Conservation (phyloP, 30 jellyfish, hydroid and myxozoan genomes). For the Aurelia aurita region DNA sequence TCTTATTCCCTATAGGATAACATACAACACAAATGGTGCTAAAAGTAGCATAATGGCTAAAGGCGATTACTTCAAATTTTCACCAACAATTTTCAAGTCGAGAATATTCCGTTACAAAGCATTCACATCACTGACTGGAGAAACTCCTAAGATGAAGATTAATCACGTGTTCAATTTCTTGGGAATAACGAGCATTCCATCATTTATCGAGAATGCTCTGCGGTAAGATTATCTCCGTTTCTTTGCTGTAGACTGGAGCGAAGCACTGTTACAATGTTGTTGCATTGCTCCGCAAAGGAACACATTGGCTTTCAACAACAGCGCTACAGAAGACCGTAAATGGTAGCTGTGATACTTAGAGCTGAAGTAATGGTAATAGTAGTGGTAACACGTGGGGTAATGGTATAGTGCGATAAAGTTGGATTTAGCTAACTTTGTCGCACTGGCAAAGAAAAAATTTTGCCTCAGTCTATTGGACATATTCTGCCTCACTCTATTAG, state of each 20-base stretch:
- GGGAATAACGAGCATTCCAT: constrained; percentile 53
- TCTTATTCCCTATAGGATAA: constrained; percentile 76
- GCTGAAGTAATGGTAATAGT: too few species aligned
- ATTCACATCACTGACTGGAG: constrained; percentile 33
- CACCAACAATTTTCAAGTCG: constrained; percentile 80
- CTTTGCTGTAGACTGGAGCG: not conserved
- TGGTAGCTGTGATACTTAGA: too few species aligned
- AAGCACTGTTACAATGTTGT: not conserved
- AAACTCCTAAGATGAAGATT: constrained; percentile 54
- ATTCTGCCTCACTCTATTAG: too few species aligned
- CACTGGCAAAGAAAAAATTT: too few species aligned
- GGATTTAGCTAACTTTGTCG: too few species aligned
- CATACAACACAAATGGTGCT: constrained; percentile 83
- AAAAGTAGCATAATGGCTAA: constrained; percentile 77
- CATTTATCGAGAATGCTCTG: constrained; percentile 47
- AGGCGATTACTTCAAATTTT: constrained; percentile 75
- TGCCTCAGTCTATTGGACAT: too few species aligned
- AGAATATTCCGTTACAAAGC: constrained; percentile 22
- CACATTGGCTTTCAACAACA: too few species aligned
- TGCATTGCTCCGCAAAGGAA: too few species aligned
- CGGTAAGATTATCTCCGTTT: constrained; percentile 37
- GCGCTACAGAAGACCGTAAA: too few species aligned
- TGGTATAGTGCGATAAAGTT: too few species aligned
- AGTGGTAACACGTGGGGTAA: too few species aligned
- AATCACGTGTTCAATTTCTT: constrained; percentile 53